Percentiles rank a stretch among this genome's conserved stretches.
Evolutionary conservation across 2,888 invertebrate species (phyloP).

Genomic region (Ectropis crepuscularia): DNA sequence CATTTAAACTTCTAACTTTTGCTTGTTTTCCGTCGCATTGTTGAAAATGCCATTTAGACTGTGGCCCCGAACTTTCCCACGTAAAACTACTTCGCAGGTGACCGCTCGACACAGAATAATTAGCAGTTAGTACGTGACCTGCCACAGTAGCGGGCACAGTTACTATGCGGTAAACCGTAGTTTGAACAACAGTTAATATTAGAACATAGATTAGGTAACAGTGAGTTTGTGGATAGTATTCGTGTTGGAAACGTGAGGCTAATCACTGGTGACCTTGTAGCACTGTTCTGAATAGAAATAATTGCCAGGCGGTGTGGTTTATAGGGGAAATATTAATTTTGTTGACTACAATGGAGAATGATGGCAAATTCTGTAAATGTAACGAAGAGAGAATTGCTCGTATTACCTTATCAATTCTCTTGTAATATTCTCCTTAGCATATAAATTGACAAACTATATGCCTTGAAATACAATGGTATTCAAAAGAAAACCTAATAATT

Average conservation of each 20-base stretch:
- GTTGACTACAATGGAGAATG: conserved; percentile 5
- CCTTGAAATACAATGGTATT: too few species aligned
- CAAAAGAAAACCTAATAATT: too few species aligned
- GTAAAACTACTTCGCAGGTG: conserved; percentile 25
- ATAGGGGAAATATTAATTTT: conserved; percentile 19
- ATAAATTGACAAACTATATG: too few species aligned
- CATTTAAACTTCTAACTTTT: conserved; percentile 9
- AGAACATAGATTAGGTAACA: conserved; percentile 10
- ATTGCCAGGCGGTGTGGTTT: conserved; percentile 26
- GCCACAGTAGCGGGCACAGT: conserved; percentile 16
- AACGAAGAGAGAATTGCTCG: background rate
- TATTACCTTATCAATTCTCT: background rate
- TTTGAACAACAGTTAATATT: conserved; percentile 3
- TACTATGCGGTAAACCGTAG: conserved; percentile 6
- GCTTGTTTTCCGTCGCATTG: conserved; percentile 27
- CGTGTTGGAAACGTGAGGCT: conserved; percentile 33
- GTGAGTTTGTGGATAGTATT: conserved; percentile 9
- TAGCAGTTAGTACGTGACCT: conserved; percentile 24
- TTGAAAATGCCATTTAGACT: conserved; percentile 29
- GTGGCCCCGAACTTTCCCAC: conserved; percentile 41
- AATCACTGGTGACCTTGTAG: conserved; percentile 35
- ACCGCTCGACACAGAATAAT: conserved; percentile 26
- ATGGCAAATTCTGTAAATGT: background rate
- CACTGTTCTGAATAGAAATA: conserved; percentile 35
- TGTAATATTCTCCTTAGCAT: background rate